Evolutionary conservation across 92 coral and sea anemone genomes (phyloP).

Genomic region (Isaurus tuberculatus): DNA sequence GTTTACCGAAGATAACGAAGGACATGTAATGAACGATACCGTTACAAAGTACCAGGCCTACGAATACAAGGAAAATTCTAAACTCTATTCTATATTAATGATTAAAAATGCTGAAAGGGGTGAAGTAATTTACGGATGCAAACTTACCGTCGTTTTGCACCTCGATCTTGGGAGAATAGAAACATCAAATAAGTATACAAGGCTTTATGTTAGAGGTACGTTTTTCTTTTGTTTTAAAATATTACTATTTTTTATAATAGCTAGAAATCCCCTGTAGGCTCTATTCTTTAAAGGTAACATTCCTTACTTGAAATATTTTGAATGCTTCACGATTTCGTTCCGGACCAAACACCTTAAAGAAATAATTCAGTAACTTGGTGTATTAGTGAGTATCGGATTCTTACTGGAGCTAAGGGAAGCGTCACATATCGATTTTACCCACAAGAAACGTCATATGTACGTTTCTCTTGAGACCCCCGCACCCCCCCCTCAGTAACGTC

Average conservation of each 20-base stretch:
- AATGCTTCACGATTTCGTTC: too few species aligned
- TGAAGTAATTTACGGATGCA: not conserved
- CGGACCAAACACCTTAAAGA: too few species aligned
- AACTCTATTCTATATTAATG: slow-evolving; percentile 3
- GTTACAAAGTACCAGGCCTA: slow-evolving; percentile 4
- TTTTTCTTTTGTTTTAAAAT: not conserved
- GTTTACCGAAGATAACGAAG: not conserved
- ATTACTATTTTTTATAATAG: not conserved
- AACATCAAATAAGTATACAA: not conserved
- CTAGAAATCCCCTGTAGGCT: not conserved
- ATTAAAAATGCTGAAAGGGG: slow-evolving; percentile 20
- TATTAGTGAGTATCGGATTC: too few species aligned
- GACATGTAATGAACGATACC: not conserved
- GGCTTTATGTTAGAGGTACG: slow-evolving; percentile 14
- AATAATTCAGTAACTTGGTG: too few species aligned
- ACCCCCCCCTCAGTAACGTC: too few species aligned
- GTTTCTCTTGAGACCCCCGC: too few species aligned
- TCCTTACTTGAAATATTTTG: too few species aligned
- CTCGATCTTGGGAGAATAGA: not conserved
- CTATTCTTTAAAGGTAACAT: not conserved
- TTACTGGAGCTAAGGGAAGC: too few species aligned
- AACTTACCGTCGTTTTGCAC: not conserved
- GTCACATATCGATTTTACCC: too few species aligned
- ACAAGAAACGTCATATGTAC: too few species aligned
- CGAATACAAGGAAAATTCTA: not conserved